Percentiles rank a stretch among this genome's conserved stretches.
Evolutionary conservation across 2,888 invertebrate genomes (phyloP).

Genomic region (Abrostola triplasia): DNA sequence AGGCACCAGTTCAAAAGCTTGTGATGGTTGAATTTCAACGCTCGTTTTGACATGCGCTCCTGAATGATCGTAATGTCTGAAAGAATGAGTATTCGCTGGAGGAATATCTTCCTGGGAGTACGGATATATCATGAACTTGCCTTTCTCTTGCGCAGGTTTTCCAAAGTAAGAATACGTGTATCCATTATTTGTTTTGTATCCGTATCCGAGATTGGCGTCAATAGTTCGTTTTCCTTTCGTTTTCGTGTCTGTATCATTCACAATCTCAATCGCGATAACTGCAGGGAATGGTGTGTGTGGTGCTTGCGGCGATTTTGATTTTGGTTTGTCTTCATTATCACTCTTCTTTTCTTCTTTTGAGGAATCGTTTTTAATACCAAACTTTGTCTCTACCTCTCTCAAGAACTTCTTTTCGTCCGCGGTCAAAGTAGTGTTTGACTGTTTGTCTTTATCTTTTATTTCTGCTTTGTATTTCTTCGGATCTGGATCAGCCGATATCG

Average conservation of each 20-base stretch:
- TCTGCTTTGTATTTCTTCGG: conserved; percentile 81
- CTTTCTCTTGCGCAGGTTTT: conserved; percentile 80
- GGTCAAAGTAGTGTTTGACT: conserved; percentile 70
- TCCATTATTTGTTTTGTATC: conserved; percentile 87
- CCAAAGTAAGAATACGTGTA: conserved; percentile 86
- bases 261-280: conserved; percentile 89
- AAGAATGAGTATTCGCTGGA: conserved; percentile 53
- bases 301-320: conserved; percentile 36
- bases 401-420: conserved; percentile 82
- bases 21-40: conserved; percentile 89
- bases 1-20: conserved; percentile 84
- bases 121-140: conserved; percentile 90
- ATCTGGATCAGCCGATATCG: conserved; percentile 74
- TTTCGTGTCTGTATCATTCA: conserved; percentile 87
- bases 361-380: conserved; percentile 76
- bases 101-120: conserved; percentile 91
- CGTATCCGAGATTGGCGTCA: conserved; percentile 92
- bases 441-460: conserved; percentile 69
- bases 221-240: conserved; percentile 91
- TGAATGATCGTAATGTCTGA: conserved; percentile 52
- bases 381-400: conserved; percentile 84
- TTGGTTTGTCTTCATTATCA: conserved; percentile 51
- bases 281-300: conserved; percentile 80
- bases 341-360: conserved; percentile 60
- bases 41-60: conserved; percentile 69